These are phyloP conservation scores for Oreochromis grahami DNA, from an alignment of 2,797 vertebrate species.

Conservation along the genomic window DNA sequence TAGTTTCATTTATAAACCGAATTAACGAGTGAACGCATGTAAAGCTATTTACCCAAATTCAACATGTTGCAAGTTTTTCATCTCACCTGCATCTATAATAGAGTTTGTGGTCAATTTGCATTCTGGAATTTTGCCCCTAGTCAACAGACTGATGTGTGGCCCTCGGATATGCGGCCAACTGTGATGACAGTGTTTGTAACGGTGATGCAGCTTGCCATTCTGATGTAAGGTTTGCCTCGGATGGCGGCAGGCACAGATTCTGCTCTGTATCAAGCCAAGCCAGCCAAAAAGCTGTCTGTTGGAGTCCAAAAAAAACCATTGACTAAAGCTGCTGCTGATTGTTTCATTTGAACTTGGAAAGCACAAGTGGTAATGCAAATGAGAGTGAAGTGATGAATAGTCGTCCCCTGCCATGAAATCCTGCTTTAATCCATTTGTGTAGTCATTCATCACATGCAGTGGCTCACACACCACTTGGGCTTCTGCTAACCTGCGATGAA, in stretches of 20 bases:
- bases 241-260: slow-evolving; percentile 9
- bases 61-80: neutral
- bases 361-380: neutral
- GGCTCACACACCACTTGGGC: neutral
- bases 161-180: slow-evolving; percentile 11
- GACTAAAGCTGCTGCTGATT: slow-evolving; percentile 14
- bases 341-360: slow-evolving; percentile 41
- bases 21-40: neutral
- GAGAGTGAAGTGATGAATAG: slow-evolving; percentile 13
- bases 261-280: slow-evolving; percentile 32
- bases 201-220: slow-evolving; percentile 21
- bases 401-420: neutral
- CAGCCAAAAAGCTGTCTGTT: slow-evolving; percentile 18
- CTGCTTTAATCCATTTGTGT: slow-evolving; percentile 10
- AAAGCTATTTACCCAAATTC: neutral
- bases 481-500: slow-evolving; percentile 3
- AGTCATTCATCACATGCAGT: slow-evolving; percentile 19
- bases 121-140: slow-evolving; percentile 25
- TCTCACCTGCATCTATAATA: neutral
- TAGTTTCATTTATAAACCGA: neutral
- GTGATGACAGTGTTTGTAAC: slow-evolving; percentile 37
- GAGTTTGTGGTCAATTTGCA: slow-evolving; percentile 17
- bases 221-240: slow-evolving; percentile 20
- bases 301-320: neutral
- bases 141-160: slow-evolving; percentile 9